These are phyloP conservation scores for Sander vitreus DNA, from an alignment of 2,113 vertebrate species.

Conservation along the genomic window DNA sequence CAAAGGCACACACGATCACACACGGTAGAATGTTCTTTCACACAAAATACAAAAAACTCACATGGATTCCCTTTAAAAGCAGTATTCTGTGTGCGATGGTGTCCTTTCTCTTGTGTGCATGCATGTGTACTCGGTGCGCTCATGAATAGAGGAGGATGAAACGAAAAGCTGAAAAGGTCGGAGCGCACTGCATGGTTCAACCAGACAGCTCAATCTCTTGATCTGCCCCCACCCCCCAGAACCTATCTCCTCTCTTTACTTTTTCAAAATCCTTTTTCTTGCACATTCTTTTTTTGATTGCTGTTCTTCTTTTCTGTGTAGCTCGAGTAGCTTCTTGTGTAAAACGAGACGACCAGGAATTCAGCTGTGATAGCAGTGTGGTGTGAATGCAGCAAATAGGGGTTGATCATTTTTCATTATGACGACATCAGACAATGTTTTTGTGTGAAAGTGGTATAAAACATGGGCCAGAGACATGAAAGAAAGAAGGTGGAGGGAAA, in stretches of 20 bases:
- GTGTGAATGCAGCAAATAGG: conserved; percentile 4
- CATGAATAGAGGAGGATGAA: conserved; percentile 76
- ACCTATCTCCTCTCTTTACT: conserved; percentile 33
- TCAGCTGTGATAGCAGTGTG: background rate
- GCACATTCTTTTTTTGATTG: background rate
- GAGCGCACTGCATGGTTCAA: conserved; percentile 63
- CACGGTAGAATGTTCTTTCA: conserved; percentile 53
- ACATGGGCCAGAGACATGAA: background rate
- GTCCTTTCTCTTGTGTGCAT: conserved; percentile 58
- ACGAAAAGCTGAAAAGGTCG: conserved; percentile 76
- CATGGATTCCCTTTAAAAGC: conserved; percentile 71
- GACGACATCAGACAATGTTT: background rate
- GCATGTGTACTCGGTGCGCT: conserved; percentile 55
- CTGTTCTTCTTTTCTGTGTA: background rate
- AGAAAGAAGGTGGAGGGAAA: background rate
- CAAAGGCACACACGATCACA: conserved; percentile 33
- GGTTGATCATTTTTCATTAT: conserved; percentile 1
- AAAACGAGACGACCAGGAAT: background rate
- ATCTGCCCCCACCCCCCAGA: conserved; percentile 55
- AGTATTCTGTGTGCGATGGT: conserved; percentile 42
- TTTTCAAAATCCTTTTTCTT: conserved; percentile 37
- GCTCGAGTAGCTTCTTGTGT: background rate
- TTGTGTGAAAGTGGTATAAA: conserved; percentile 8
- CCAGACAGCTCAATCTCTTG: conserved; percentile 73
- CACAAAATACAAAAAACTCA: conserved; percentile 46